phyloP scores from a whole-genome alignment of 1,140 invertebrate species.

The Rhynchophorus ferrugineus region DNA sequence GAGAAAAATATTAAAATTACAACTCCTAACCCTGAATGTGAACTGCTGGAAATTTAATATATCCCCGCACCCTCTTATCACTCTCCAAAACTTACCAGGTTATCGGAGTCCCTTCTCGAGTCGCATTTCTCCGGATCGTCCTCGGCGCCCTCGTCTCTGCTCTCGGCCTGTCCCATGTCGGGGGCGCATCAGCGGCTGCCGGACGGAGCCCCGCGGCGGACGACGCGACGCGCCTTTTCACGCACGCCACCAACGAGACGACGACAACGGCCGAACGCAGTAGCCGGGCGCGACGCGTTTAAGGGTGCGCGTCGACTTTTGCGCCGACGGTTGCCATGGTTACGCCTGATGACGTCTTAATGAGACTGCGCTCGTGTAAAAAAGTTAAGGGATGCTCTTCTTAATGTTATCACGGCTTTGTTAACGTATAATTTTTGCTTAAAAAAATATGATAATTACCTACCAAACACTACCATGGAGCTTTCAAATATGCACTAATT shows the following conservation, averaged over 20 bases:
- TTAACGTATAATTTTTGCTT: neutral
- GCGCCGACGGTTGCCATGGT: neutral
- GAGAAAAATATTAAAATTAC: too few species aligned
- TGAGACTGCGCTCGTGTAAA: too few species aligned
- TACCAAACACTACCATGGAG: too few species aligned
- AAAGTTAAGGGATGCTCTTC: neutral
- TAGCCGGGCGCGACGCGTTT: neutral
- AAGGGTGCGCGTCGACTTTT: neutral
- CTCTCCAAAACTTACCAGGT: conserved; percentile 30
- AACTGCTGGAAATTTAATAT: too few species aligned
- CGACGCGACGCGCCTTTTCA: conserved; percentile 1
- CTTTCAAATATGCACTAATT: too few species aligned
- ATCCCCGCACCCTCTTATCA: too few species aligned
- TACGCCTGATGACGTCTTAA: conserved; percentile 1
- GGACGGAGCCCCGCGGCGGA: conserved; percentile 1
- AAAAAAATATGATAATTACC: too few species aligned
- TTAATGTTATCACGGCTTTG: neutral
- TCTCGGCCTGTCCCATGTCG: conserved; percentile 37
- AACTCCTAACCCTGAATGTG: too few species aligned
- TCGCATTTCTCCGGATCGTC: conserved; percentile 37
- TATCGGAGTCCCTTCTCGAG: conserved; percentile 32
- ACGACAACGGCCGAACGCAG: conserved; percentile 3
- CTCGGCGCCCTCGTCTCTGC: conserved; percentile 36
- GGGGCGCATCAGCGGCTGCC: conserved; percentile 31
- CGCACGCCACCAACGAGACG: conserved; percentile 3